A percentile compares a stretch with the other conserved stretches of the same genome.
These are phyloP conservation scores for Calephelis nemesis DNA, from an alignment of 1,140 invertebrate genomes.

Conservation along the genomic window DNA sequence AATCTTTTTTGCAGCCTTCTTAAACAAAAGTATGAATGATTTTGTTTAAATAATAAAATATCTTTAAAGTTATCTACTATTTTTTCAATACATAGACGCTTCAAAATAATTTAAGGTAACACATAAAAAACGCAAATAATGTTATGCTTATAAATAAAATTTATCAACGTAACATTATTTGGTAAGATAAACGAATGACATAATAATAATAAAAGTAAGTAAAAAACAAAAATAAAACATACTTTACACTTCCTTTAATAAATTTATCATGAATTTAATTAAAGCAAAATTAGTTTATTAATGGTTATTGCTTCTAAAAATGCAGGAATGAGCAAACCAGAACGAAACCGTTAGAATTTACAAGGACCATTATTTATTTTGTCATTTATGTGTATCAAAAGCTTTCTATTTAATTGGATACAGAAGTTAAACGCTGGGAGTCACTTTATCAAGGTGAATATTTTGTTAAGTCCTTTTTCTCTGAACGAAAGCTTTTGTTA, in stretches of 20 bases:
- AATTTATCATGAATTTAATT: not conserved
- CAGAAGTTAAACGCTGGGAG: slow-evolving; percentile 64
- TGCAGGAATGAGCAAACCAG: slow-evolving; percentile 35
- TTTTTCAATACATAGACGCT: no score
- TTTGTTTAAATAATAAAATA: no score
- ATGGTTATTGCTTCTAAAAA: not conserved
- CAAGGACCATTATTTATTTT: slow-evolving; percentile 36
- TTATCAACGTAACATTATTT: no score
- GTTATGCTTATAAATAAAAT: no score
- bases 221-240: not conserved
- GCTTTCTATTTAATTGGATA: slow-evolving; percentile 72
- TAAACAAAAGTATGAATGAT: no score
- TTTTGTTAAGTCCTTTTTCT: slow-evolving; percentile 65
- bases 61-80: no score
- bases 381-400: slow-evolving; percentile 49
- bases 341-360: slow-evolving; percentile 46
- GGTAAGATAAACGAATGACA: no score
- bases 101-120: no score
- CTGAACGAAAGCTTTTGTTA: slow-evolving; percentile 60
- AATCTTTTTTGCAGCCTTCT: no score
- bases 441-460: slow-evolving; percentile 58
- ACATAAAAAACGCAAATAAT: no score
- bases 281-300: not conserved
- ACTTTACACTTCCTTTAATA: not conserved
- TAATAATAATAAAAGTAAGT: no score